Evolutionary conservation across 2,888 invertebrate genomes (phyloP).

Genomic region (Machimus rusticus): DNA sequence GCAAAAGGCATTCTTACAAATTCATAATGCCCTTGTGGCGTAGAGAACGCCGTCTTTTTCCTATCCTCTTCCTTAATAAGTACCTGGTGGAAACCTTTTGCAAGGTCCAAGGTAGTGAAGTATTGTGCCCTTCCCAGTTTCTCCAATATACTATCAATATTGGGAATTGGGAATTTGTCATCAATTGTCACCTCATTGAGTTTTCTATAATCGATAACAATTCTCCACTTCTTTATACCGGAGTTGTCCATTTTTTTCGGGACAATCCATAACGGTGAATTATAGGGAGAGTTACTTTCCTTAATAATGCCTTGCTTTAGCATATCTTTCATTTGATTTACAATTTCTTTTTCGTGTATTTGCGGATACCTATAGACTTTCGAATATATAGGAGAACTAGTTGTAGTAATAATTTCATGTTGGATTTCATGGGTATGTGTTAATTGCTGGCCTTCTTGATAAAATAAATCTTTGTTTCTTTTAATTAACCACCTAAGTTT

Average conservation of each 20-base stretch:
- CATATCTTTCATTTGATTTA: slow-evolving; percentile 14
- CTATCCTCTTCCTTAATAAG: slow-evolving; percentile 4
- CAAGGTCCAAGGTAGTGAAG: too few relatives aligned
- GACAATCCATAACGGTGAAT: background rate
- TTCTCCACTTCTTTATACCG: slow-evolving; percentile 38
- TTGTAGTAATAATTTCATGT: slow-evolving; percentile 42
- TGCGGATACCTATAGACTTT: slow-evolving; percentile 42
- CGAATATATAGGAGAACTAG: slow-evolving; percentile 42
- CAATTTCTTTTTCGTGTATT: slow-evolving; percentile 16
- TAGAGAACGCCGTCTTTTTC: slow-evolving; percentile 42
- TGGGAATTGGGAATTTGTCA: slow-evolving; percentile 22
- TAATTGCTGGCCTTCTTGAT: slow-evolving; percentile 39
- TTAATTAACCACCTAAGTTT: background rate
- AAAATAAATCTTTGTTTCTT: slow-evolving; percentile 40
- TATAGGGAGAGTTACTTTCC: slow-evolving; percentile 41
- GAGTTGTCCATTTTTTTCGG: slow-evolving; percentile 24
- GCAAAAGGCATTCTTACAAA: slow-evolving; percentile 13
- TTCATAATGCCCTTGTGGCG: slow-evolving; percentile 9
- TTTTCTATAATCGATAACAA: slow-evolving; percentile 42
- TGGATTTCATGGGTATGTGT: slow-evolving; percentile 39
- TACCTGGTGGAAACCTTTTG: slow-evolving; percentile 48
- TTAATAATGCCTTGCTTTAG: slow-evolving; percentile 13
- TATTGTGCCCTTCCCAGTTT: background rate
- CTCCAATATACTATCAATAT: slow-evolving; percentile 2
- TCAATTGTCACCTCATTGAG: slow-evolving; percentile 22